Base-by-base conservation (phyloP, 1,140 invertebrate genomes). In the Drosophila ogumai region DNA sequence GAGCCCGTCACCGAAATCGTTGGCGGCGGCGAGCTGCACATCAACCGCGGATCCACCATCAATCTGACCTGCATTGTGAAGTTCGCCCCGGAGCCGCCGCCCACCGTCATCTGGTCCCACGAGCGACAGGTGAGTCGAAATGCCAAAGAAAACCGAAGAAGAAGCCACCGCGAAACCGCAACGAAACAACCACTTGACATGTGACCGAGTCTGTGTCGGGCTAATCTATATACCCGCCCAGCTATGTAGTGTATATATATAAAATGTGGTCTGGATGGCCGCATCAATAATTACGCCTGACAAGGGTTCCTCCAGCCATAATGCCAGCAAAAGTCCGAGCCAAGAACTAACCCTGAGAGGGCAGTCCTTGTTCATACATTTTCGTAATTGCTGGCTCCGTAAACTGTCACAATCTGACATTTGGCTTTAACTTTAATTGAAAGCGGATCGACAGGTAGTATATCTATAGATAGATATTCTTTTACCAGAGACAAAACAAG, bases 1-100 rank as follows among this genome's bases (percentile, higher is more conserved):
- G 97, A 97, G 91, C 96, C 97, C 32, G 95, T 96, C 75, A 97
- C 97, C 3, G 95, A 96, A 92, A 96, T 98, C 67, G 92, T 96
- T 58, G 97, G 97, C 13, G 96, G 96, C 22, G 95, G 96, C 1
- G 96, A 97, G 80, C 91, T 98, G 74, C 97, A 96, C 93, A 96
- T 98, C 88, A 96, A 97, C 93, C 95, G 95, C 81, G 96, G 96
- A 46, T 97, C 96, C 74, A 97, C 96, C 41, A 97, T 98, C 92
- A 98, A 98, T 93, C 93, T 98, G 52, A 98, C 97, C 1, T 98
- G 97, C 93, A 94, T 97, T 72, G 96, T 98, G 10, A 95, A 95
- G 81, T 96, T 96, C 82, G 95, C 96, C 19, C 96, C 97, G 17
- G 96, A 97, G 87, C 96, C 97, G 32, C 96, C 97, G 3, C 94